A percentile compares a stretch with the other conserved stretches of the same genome.
Evolutionary conservation across 2,113 vertebrate species (phyloP).

Genomic region (Mesembrinibis cayennensis): DNA sequence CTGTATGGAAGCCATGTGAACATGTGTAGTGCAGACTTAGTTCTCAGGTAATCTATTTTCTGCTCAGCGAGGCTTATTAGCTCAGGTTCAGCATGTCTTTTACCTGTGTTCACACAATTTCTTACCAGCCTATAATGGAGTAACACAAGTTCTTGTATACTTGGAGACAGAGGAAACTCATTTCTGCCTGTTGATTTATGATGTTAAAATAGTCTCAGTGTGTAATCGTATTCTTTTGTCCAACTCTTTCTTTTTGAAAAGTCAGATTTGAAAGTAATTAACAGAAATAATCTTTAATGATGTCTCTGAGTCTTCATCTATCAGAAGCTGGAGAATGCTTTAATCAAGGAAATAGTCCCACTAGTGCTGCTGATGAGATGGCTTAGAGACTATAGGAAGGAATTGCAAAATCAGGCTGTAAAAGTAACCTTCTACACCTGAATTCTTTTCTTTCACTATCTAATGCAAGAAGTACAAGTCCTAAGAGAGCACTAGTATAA

Average conservation of each 20-base stretch:
- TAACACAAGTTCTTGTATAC: not conserved
- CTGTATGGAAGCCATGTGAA: not conserved
- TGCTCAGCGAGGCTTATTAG: not conserved
- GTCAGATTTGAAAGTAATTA: not conserved
- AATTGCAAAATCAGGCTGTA: not conserved
- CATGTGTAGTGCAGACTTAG: not conserved
- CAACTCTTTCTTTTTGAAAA: not conserved
- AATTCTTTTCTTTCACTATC: not conserved
- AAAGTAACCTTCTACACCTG: not conserved
- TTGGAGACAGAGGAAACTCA: not conserved
- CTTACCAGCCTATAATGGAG: not conserved
- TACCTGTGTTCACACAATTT: not conserved
- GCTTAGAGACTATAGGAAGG: not conserved
- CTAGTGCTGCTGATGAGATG: not conserved
- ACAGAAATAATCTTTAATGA: not conserved
- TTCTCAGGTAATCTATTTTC: not conserved
- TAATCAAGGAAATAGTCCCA: not conserved
- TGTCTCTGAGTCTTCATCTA: not conserved
- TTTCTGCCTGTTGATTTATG: not conserved
- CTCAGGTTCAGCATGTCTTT: not conserved
- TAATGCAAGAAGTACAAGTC: not conserved
- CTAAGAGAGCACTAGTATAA: not conserved
- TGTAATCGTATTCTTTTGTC: not conserved
- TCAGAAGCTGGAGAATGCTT: not conserved
- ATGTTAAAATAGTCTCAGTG: not conserved